Evolutionary conservation across 2,113 vertebrate genomes (phyloP).

Genomic region (Gopherus flavomarginatus): DNA sequence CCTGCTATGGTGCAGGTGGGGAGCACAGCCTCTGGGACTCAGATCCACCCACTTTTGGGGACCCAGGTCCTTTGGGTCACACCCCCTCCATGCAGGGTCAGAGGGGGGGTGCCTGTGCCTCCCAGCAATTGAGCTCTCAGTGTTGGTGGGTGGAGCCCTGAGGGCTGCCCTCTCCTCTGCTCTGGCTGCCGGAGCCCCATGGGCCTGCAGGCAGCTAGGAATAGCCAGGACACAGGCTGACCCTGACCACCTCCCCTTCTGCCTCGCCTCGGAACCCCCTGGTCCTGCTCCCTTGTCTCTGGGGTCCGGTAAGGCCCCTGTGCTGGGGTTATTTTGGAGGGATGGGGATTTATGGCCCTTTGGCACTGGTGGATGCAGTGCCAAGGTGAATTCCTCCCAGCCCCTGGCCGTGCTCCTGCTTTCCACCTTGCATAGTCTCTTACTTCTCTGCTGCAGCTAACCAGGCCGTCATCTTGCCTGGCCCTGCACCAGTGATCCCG

Average conservation of each 20-base stretch:
- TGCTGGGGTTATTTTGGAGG: too few species aligned
- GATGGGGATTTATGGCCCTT: too few species aligned
- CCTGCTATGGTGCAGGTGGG: background rate
- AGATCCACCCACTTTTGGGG: background rate
- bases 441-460: background rate
- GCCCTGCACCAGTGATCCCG: too few species aligned
- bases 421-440: background rate
- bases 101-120: background rate
- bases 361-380: too few species aligned
- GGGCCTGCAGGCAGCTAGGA: background rate
- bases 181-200: background rate
- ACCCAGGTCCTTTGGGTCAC: background rate
- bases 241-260: background rate
- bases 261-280: too few species aligned
- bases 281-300: too few species aligned
- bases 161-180: background rate
- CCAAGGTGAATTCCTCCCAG: too few species aligned
- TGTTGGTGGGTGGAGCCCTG: background rate
- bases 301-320: too few species aligned
- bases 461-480: background rate
- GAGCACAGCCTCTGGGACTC: background rate
- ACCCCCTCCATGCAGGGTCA: background rate
- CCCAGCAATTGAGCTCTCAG: background rate
- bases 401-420: too few species aligned
- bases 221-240: background rate